Evolutionary conservation across 2,888 invertebrate genomes (phyloP), one percentile per base, ranked within the genome.

Genomic region (Trypoxylon attenuatum): DNA sequence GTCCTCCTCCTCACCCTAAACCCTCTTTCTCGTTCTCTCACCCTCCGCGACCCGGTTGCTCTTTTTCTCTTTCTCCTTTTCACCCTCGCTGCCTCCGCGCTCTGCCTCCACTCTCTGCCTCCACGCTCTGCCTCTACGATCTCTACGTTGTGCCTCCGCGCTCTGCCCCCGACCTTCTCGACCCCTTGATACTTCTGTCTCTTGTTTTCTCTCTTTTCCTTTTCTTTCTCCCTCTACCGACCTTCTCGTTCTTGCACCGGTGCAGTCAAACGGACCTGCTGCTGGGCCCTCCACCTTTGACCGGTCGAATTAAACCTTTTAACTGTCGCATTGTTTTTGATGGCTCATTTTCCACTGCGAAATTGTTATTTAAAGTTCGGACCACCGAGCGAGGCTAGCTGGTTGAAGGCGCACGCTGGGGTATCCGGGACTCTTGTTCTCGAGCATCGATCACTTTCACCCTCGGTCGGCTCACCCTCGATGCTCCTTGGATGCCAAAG

Each of bases 301-400:
- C 79, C 74, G 65, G 75, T 78, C 75, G 80, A 80, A 81, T 82
- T 82, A 82, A 82, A 82, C 73, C 81, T 78, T 82, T 78, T 76
- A 81, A 80, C 75, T 73, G 78, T 74, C 76, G 72, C 77, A 79
- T 79, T 82, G 81, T 79, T 73, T 76, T 77, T 84, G 83, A 83
- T 83, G 79, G 83, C 82, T 82, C 79, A 84, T 84, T 84, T 84
- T 77, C 77, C 71, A 66, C 69, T 64, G 69, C 38, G 62, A 76
- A 78, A 81, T 80, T 81, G 79, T 82, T 83, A 80, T 80, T 82
- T 78, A 81, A 80, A 81, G 76, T 75, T 53, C 49, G 51, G 33
- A 19, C 10, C 45, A n/a, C n/a, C n/a, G n/a, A n/a, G n/a, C n/a
- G n/a, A n/a, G n/a, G n/a, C n/a, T n/a, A n/a, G n/a, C n/a, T n/a